These are phyloP conservation scores for Brachypalpus laphriformis DNA, from an alignment of 2,888 invertebrate genomes.

Conservation along the genomic window DNA sequence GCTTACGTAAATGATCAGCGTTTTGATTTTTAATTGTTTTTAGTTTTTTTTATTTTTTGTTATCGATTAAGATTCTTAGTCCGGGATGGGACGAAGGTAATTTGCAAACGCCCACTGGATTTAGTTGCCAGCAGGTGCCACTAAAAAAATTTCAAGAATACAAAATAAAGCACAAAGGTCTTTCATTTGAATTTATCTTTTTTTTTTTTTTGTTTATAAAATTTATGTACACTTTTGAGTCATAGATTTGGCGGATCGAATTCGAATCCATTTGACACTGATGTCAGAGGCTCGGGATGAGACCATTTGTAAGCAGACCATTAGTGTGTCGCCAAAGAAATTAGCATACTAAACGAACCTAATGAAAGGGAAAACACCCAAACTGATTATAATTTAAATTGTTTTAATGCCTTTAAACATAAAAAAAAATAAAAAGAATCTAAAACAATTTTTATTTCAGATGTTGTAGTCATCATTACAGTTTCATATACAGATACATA, in stretches of 20 bases:
- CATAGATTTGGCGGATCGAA: conserved; percentile 24
- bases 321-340: conserved; percentile 2
- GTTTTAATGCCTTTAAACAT: conserved; percentile 30
- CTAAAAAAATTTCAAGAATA: background rate
- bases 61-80: conserved; percentile 7
- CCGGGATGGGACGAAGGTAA: background rate
- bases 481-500: conserved; percentile 30
- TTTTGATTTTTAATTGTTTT: conserved; percentile 1
- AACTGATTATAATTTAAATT: conserved; percentile 48
- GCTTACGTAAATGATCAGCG: conserved; percentile 35
- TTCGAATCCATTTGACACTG: conserved; percentile 11
- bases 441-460: conserved; percentile 54
- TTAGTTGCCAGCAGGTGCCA: background rate
- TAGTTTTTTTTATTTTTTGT: background rate
- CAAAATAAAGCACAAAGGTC: background rate
- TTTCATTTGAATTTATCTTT: background rate
- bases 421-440: conserved; percentile 6
- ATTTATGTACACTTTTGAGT: conserved; percentile 26
- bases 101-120: conserved; percentile 40
- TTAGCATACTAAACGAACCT: conserved; percentile 60
- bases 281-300: conserved; percentile 21
- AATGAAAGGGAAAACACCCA: conserved; percentile 64
- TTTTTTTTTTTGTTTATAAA: background rate
- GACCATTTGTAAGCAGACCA: conserved; percentile 15
- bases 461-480: conserved; percentile 44